These are phyloP conservation scores for Dinomys branickii DNA, from an alignment of 2,113 vertebrate genomes.

Conservation along the genomic window DNA sequence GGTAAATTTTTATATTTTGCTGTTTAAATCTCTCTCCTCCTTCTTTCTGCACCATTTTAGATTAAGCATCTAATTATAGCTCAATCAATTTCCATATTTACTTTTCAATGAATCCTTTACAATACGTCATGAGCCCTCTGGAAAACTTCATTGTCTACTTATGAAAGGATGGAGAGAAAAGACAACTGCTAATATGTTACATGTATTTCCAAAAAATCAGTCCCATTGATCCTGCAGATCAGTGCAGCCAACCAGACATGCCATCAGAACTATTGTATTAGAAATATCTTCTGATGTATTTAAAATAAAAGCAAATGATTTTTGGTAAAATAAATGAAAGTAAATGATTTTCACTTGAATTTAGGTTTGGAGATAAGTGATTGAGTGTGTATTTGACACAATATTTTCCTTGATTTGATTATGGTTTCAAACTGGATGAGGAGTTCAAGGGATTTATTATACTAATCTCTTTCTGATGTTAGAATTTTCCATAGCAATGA, in stretches of 20 bases:
- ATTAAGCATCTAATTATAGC: too few relatives aligned
- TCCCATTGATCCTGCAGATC: not conserved
- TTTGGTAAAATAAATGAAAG: not conserved
- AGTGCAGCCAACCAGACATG: not conserved
- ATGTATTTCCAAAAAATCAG: not conserved
- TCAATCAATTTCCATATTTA: too few relatives aligned
- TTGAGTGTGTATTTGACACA: not conserved
- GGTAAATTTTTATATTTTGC: too few relatives aligned
- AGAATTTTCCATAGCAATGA: conserved; percentile 42
- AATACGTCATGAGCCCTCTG: not conserved
- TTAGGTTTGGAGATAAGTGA: not conserved
- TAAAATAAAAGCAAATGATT: not conserved
- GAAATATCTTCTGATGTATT: not conserved
- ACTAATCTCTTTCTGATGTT: conserved; percentile 6
- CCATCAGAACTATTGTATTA: not conserved
- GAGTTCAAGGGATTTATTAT: not conserved
- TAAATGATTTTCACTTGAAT: too few relatives aligned
- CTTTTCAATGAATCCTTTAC: not conserved
- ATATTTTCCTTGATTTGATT: conserved; percentile 24
- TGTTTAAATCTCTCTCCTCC: too few relatives aligned
- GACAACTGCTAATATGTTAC: not conserved
- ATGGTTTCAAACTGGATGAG: not conserved
- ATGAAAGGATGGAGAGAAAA: not conserved
- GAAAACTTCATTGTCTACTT: not conserved
- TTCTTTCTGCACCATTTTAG: too few relatives aligned